Base-by-base conservation (phyloP, 2,888 invertebrate genomes). In the Dryocosmus kuriphilus region DNA sequence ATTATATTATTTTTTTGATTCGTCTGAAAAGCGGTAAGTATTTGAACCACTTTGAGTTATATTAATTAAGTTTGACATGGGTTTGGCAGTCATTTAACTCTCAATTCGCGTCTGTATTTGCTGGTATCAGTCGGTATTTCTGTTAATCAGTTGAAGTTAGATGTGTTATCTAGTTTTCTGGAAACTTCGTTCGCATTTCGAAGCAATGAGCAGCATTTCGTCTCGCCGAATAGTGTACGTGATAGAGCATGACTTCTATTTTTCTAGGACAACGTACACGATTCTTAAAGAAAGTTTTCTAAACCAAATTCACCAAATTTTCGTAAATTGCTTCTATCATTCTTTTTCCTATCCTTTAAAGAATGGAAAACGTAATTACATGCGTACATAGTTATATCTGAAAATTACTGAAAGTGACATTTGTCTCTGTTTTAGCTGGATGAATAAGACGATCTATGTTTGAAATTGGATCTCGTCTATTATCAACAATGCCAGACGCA, bases 381-480 rank as follows among this genome's bases (percentile, higher is more conserved):
- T n/a, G 35, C 35, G 11, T 35, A 11, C 35, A n/a, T n/a, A n/a
- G n/a, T n/a, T n/a, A n/a, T n/a, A n/a, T n/a, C n/a, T n/a, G n/a
- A n/a, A n/a, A n/a, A n/a, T n/a, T n/a, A n/a, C n/a, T n/a, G n/a
- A n/a, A 22, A 22, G 8, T 24, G 24, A 57, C 24, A 4, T 77
- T 19, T 61, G 4, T 32, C 19, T 73, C 41, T n/a, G 71, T 81
- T 73, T 73, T 75, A 85, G 84, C 82, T 61, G 78, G 82, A 8
- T 67, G 86, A 7, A 74, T 80, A 19, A 82, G 82, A 67, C 85
- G 80, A 81, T 76, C 84, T n/a, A 35, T 86, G 32, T n/a, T 87
- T 93, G 92, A 85, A 93, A 94, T 92, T 89, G 88, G 93, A 80
- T 88, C 92, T 77, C 91, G 93, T 88, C 90, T 92, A 19, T 92